Evolutionary conservation across 2,797 vertebrate genomes (phyloP).

Genomic region (Linurgus olivaceus): DNA sequence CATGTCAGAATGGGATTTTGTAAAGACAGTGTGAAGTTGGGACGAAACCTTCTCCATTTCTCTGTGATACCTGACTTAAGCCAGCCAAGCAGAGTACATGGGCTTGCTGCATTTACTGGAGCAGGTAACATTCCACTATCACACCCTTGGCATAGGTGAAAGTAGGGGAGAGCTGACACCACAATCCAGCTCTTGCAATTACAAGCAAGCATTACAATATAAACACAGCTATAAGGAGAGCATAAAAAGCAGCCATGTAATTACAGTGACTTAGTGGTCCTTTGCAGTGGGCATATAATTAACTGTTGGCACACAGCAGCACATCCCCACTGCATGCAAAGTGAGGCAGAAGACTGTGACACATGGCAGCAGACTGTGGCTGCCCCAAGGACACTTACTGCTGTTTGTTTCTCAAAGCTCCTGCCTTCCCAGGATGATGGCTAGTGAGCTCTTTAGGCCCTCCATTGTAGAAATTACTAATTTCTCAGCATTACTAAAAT

Average conservation of each 20-base stretch:
- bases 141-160: fast-evolving
- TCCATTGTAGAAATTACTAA: neutral
- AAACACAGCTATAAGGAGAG: neutral
- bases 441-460: neutral
- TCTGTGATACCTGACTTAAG: neutral
- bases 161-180: neutral
- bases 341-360: neutral
- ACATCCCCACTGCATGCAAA: neutral
- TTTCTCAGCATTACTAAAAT: neutral
- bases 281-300: neutral
- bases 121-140: neutral
- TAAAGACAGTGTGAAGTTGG: neutral
- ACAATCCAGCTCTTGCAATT: neutral
- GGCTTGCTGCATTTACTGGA: neutral
- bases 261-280: neutral
- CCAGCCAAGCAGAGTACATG: neutral
- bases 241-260: neutral
- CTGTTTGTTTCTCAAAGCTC: neutral
- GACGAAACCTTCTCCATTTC: neutral
- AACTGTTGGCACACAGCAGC: neutral
- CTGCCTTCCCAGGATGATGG: neutral
- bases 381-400: neutral
- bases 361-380: neutral
- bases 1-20: neutral
- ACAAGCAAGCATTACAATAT: neutral